phyloP scores from a whole-genome alignment of 1,140 invertebrate species.

The Sinella curviseta region DNA sequence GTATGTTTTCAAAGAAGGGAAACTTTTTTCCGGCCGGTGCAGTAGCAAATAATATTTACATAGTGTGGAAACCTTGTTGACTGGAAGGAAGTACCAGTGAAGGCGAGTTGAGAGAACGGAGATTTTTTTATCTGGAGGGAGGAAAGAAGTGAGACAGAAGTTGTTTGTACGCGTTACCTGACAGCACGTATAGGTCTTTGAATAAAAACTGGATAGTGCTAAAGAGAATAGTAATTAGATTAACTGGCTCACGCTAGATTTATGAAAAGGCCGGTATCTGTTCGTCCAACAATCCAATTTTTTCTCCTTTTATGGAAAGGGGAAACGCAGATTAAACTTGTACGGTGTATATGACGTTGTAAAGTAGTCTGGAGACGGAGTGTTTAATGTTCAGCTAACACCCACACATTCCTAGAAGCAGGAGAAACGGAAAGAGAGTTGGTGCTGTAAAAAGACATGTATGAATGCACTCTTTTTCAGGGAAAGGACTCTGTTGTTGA shows the following conservation, averaged over 20 bases:
- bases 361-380: too few species aligned
- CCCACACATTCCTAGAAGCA: too few species aligned
- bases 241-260: constrained; percentile 15
- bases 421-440: background rate
- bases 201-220: background rate
- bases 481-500: too few species aligned
- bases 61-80: too few species aligned
- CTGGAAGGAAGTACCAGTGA: too few species aligned
- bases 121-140: background rate
- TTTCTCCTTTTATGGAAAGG: background rate
- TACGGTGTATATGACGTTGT: too few species aligned
- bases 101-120: too few species aligned
- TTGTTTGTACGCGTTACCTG: background rate
- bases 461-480: background rate
- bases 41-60: too few species aligned
- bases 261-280: background rate
- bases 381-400: too few species aligned
- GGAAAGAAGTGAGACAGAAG: background rate
- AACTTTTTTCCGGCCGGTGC: too few species aligned
- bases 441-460: background rate
- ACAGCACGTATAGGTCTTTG: background rate
- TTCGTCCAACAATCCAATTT: background rate
- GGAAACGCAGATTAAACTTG: background rate
- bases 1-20: too few species aligned
- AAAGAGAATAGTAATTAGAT: constrained; percentile 21